Evolutionary conservation across 2,797 vertebrate species (phyloP).

Genomic region (Coluber constrictor): DNA sequence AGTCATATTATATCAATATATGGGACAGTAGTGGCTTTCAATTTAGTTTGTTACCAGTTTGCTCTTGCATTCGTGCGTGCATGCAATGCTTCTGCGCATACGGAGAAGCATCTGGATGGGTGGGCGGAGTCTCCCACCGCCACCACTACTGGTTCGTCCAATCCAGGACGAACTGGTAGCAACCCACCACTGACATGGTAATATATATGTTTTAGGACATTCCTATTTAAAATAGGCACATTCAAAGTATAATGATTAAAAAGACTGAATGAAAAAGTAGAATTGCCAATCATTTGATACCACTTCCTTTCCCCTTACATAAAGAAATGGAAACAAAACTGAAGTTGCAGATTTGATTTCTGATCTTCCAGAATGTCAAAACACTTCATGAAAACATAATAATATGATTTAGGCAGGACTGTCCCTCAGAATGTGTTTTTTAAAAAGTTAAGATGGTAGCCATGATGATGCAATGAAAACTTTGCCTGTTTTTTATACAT

Average conservation of each 20-base stretch:
- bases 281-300: neutral
- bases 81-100: no score
- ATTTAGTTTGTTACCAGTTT: no score
- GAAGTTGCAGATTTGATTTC: neutral
- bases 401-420: neutral
- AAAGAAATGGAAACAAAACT: neutral
- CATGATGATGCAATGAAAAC: neutral
- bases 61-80: no score
- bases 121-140: no score
- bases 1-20: neutral
- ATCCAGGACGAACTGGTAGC: no score
- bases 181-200: no score
- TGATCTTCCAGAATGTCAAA: neutral
- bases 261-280: neutral
- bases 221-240: neutral
- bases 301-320: neutral
- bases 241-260: neutral
- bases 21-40: no score
- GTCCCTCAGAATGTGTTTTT: neutral
- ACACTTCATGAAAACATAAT: neutral
- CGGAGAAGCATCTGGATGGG: no score
- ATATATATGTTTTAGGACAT: neutral
- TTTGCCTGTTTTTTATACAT: neutral
- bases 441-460: neutral
- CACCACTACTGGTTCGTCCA: no score